Evolutionary conservation across 92 coral and sea anemone genomes (phyloP).

Genomic region (Meandrina meandrites): DNA sequence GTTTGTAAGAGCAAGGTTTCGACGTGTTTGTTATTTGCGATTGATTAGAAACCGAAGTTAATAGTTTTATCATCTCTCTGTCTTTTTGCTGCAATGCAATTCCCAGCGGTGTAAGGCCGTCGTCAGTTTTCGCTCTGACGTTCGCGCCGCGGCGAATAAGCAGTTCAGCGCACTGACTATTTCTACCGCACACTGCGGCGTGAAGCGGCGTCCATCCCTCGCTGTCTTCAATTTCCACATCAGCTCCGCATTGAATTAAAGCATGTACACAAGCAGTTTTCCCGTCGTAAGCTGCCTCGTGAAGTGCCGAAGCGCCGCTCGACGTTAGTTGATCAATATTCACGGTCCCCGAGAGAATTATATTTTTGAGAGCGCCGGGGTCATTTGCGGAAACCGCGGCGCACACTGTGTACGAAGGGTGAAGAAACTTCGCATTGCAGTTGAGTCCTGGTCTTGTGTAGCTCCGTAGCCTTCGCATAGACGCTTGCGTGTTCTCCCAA

Average conservation of each 20-base stretch:
- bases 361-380: constrained; percentile 70
- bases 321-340: constrained; percentile 78
- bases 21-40: constrained; percentile 21
- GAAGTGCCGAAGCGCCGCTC: constrained; percentile 86
- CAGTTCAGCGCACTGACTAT: constrained; percentile 64
- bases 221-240: constrained; percentile 65
- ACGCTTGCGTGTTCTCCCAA: background rate
- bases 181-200: constrained; percentile 91
- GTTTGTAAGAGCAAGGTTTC: constrained; percentile 25
- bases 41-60: constrained; percentile 52
- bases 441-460: constrained; percentile 30
- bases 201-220: constrained; percentile 94
- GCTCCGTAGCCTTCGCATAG: constrained; percentile 3
- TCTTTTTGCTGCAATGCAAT: constrained; percentile 83
- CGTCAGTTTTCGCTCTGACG: constrained; percentile 73
- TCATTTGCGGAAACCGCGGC: constrained; percentile 86
- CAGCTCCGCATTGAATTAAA: constrained; percentile 80
- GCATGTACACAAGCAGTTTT: constrained; percentile 69
- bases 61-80: constrained; percentile 77
- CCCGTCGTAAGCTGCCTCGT: constrained; percentile 90
- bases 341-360: constrained; percentile 81
- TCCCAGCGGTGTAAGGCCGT: constrained; percentile 79
- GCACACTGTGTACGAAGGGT: constrained; percentile 77
- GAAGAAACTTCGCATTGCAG: constrained; percentile 58
- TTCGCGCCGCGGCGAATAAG: constrained; percentile 77